Base-by-base conservation (phyloP, 2,888 invertebrate genomes). In the Prosapia bicincta region DNA sequence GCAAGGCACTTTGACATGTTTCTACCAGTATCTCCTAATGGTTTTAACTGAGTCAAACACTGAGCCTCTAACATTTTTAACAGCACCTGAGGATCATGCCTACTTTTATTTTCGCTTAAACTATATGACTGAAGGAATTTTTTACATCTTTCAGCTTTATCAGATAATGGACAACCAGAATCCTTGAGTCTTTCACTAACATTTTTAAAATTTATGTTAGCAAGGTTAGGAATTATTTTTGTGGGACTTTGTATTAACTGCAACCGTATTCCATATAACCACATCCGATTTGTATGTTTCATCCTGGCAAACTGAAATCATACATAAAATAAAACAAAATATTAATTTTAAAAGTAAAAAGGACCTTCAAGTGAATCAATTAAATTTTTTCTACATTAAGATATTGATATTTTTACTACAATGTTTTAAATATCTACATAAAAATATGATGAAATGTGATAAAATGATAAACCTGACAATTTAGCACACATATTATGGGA, bases 241-340 rank as follows among this genome's bases (percentile, higher is more conserved):
- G 66, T 24, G n/a, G 28, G 43, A 13, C 79, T 69, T 43, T 83
- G 82, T 13, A 82, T 81, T 13, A 85, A 76, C 69, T 83, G 80
- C 0, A 86, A 79, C 78, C 82, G 83, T 76, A 86, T 83, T 54
- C 85, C 86, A 77, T 85, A 86, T 26, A 86, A 78, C 85, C 85
- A 86, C 82, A 85, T 82, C 25, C 82, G 76, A 28, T 82, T 81
- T 79, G 82, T 81, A 73, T 80, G 82, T 77, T 83, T 84, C 20
- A 82, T 83, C 78, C 84, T 83, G 43, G 83, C 83, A 76, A 86
- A 85, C 85, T 85, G 75, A 24, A 83, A 82, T 28, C 71, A 68
- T 65, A 66, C n/a, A n/a, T n/a, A n/a, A n/a, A n/a, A n/a, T n/a
- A n/a, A n/a, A n/a, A n/a, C n/a, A n/a, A n/a, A n/a, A n/a, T n/a